These are phyloP conservation scores for Eurosta solidaginis DNA, from an alignment of 1,140 invertebrate genomes.

Conservation along the genomic window DNA sequence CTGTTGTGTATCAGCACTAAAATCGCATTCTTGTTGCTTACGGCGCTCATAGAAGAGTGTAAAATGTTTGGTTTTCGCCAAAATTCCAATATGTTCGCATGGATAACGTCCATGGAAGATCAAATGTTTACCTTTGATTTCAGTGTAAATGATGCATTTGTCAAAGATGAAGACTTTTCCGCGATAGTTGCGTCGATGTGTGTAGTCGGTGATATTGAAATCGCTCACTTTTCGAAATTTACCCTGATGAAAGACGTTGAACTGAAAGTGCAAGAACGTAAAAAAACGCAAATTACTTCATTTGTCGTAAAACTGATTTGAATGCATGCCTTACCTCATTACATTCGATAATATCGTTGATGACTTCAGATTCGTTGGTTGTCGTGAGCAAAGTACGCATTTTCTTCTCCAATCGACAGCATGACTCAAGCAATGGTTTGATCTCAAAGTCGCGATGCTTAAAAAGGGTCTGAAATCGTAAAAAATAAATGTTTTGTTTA, in stretches of 20 bases:
- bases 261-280: constrained; percentile 37
- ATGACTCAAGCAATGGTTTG: constrained; percentile 54
- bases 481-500: not conserved
- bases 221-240: constrained; percentile 56
- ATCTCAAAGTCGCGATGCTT: constrained; percentile 53
- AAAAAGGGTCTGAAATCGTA: constrained; percentile 46
- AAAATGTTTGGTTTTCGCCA: constrained; percentile 48
- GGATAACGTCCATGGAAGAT: constrained; percentile 57
- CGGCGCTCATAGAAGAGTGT: constrained; percentile 53
- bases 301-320: not conserved
- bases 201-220: constrained; percentile 50
- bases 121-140: constrained; percentile 54
- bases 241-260: constrained; percentile 56
- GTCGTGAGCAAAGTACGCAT: constrained; percentile 50
- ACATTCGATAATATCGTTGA: constrained; percentile 57
- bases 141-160: constrained; percentile 59
- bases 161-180: constrained; percentile 58
- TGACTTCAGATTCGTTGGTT: constrained; percentile 56
- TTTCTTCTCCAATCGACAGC: constrained; percentile 54
- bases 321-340: constrained; percentile 44
- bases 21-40: constrained; percentile 57
- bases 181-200: constrained; percentile 47
- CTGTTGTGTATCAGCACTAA: constrained; percentile 44
- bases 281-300: not conserved
- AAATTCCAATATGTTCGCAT: constrained; percentile 52